Evolutionary conservation across 2,888 invertebrate genomes (phyloP), one percentile per base, ranked within the genome.

Genomic region (Macrophya alboannulata): DNA sequence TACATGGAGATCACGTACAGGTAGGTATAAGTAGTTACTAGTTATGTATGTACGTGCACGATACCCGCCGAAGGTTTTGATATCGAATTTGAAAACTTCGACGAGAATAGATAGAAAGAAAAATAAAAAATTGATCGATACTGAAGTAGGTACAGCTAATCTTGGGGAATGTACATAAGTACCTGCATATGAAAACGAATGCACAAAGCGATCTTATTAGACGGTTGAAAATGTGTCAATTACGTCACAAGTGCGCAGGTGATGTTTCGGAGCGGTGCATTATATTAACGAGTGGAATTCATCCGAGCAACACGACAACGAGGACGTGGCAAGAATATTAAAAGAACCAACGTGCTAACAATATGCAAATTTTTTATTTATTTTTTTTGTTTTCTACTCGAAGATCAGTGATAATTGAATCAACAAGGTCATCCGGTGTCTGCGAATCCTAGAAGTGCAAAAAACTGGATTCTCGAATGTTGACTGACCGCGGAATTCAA

Each of bases 211-310:
- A 68, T 68, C 37, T 68, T 37, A 37, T 31, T 17, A 8, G 45
- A 45, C 45, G n/a, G 43, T 74, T 45, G 77, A 40, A 31, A 74
- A 55, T 77, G 25, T 37, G 25, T 37, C 43, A 48, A 77, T 77
- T 55, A 77, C 55, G 51, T 55, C n/a, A 77, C 17, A 37, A 48
- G n/a, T 12, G 8, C 12, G 77, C 77, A 77, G 51, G 77, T 77
- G 77, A 51, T 55, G 17, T 51, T 55, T 55, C 77, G 45, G 21
- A 45, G 74, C 45, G 12, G 21, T 74, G 74, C 21, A 74, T n/a
- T n/a, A n/a, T 43, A 74, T 74, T 45, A 45, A 74, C 21, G n/a
- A 74, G 45, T 74, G 45, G 45, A 55, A 77, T 77, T 48, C 76
- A 17, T 25, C 6, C n/a, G n/a, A 76, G 48, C 76, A n/a, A 76